A percentile compares a stretch with the other conserved stretches of the same genome.
phyloP scores from a whole-genome alignment of 2,113 vertebrate species.

The Brienomyrus longianalis region DNA sequence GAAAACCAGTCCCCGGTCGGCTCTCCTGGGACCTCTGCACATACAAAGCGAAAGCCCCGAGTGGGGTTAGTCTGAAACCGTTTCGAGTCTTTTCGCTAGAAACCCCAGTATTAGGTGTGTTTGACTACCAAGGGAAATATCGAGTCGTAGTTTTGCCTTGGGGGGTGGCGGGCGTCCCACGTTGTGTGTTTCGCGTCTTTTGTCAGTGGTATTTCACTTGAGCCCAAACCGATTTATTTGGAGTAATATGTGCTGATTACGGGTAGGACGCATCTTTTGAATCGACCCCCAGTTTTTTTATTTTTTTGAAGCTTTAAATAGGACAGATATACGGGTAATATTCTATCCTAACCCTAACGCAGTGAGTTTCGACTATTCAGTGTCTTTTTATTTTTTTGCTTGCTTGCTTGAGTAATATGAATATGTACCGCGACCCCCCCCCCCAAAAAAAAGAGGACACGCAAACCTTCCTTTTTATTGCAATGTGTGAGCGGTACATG shows the following conservation, averaged over 20 bases:
- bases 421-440: neutral
- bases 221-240: conserved; percentile 6
- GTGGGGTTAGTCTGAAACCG: neutral
- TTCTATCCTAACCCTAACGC: neutral
- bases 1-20: conserved; percentile 52
- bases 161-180: neutral
- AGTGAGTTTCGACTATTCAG: neutral
- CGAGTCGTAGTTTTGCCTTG: neutral
- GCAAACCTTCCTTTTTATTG: neutral
- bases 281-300: neutral
- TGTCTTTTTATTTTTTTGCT: neutral
- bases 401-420: neutral
- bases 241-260: neutral
- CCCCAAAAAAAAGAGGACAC: neutral
- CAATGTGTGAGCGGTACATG: neutral
- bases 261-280: neutral
- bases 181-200: neutral
- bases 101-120: neutral
- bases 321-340: neutral
- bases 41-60: neutral
- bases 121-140: neutral
- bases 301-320: neutral
- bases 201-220: neutral
- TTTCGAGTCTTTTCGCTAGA: neutral
- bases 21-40: conserved; percentile 28